Conservation (phyloP, 2,113 vertebrate genomes). For the Trogon melanurus region DNA sequence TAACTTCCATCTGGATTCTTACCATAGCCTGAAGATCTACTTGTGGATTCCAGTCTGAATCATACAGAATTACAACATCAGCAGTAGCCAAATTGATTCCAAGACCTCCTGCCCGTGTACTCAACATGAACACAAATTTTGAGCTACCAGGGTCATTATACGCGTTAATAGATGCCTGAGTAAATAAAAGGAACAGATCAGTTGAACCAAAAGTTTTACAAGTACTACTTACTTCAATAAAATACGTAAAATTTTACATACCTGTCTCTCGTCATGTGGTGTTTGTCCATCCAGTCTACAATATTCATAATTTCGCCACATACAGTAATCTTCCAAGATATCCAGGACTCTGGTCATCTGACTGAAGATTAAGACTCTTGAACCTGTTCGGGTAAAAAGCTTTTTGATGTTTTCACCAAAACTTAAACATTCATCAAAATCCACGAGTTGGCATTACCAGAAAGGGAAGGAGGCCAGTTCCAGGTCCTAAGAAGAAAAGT, state of each 20-base stretch:
- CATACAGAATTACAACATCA: conserved; percentile 96
- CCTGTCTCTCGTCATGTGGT: conserved; percentile 97
- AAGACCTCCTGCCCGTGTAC: conserved; percentile 94
- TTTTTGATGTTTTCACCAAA: background rate
- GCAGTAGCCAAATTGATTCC: conserved; percentile 98
- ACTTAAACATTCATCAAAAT: background rate
- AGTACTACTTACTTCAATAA: background rate
- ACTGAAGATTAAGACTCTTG: conserved; percentile 95
- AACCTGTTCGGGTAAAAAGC: conserved; percentile 76
- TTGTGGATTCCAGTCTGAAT: conserved; percentile 99
- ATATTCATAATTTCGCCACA: conserved; percentile 96
- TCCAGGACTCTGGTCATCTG: conserved; percentile 98
- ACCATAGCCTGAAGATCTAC: conserved; percentile 99
- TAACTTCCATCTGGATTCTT: background rate
- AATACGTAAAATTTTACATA: conserved; percentile 1
- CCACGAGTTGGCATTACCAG: background rate
- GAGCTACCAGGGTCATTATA: conserved; percentile 93
- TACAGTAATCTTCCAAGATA: conserved; percentile 98
- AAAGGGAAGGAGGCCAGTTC: background rate
- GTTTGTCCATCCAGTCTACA: conserved; percentile 97
- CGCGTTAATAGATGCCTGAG: conserved; percentile 91
- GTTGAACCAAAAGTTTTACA: background rate
- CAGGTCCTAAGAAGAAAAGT: background rate
- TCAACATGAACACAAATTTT: conserved; percentile 98
- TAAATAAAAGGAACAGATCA: background rate